These are phyloP conservation scores for Diploptera punctata DNA, from an alignment of 2,888 invertebrate species.

Conservation along the genomic window DNA sequence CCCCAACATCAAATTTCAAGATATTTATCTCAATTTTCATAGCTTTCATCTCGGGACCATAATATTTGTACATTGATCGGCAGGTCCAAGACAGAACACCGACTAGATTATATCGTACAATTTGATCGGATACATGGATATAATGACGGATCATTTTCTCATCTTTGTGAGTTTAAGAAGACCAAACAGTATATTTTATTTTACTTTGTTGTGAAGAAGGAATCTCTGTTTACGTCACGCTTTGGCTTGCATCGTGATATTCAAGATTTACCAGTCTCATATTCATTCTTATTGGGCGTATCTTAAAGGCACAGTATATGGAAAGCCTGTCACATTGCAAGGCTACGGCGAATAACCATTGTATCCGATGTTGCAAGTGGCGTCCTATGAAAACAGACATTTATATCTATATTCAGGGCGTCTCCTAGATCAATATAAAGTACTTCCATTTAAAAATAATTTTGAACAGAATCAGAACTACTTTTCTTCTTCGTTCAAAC, in stretches of 20 bases:
- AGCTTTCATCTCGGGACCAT: slow-evolving; percentile 32
- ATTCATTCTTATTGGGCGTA: slow-evolving; percentile 23
- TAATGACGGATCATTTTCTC: slow-evolving; percentile 36
- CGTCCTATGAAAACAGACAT: too few relatives aligned
- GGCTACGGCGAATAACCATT: too few relatives aligned
- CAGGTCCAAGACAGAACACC: too few relatives aligned
- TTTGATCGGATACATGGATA: slow-evolving; percentile 23
- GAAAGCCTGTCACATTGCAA: too few relatives aligned
- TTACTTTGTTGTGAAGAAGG: background rate
- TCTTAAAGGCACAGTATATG: too few relatives aligned
- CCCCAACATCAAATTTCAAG: slow-evolving; percentile 34
- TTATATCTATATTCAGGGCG: too few relatives aligned
- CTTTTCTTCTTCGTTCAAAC: too few relatives aligned
- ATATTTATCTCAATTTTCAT: slow-evolving; percentile 41
- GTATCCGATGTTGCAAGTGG: too few relatives aligned
- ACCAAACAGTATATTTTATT: slow-evolving; percentile 20
- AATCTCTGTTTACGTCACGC: slow-evolving; percentile 23
- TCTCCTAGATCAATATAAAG: too few relatives aligned
- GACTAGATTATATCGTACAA: slow-evolving; percentile 28
- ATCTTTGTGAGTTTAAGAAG: slow-evolving; percentile 1
- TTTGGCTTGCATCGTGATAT: slow-evolving; percentile 33
- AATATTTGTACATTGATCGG: slow-evolving; percentile 6
- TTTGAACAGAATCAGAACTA: too few relatives aligned
- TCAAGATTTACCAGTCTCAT: slow-evolving; percentile 30
- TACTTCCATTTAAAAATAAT: too few relatives aligned